Conservation (phyloP, 2,113 vertebrate species). For the Phaetusa simplex region DNA sequence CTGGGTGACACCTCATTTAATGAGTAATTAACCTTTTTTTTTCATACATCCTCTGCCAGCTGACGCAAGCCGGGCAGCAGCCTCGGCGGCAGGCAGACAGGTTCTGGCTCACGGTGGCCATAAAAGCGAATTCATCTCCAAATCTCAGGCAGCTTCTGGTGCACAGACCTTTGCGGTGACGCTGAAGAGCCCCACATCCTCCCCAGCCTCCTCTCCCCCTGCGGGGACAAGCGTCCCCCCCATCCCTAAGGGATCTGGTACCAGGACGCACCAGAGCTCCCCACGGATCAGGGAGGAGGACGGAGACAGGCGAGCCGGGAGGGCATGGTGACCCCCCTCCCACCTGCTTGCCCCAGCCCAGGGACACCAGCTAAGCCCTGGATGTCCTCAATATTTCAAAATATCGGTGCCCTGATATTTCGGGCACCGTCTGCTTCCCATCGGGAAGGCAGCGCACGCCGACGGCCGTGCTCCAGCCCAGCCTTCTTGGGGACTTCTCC, state of each 20-base stretch:
- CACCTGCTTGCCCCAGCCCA: neutral
- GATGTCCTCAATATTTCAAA: too few relatives aligned
- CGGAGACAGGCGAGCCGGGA: fast-evolving
- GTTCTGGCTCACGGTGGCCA: neutral
- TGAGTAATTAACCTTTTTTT: slow-evolving; percentile 21
- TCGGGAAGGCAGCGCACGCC: fast-evolving
- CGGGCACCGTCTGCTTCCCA: neutral
- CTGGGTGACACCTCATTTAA: neutral
- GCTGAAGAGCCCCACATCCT: neutral
- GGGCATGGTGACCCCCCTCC: neutral
- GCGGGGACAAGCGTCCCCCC: fast-evolving
- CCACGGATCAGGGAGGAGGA: neutral
- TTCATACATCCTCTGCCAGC: neutral
- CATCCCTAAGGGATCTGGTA: too few relatives aligned
- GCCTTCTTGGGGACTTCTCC: neutral
- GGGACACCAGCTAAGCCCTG: neutral
- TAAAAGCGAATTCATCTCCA: neutral
- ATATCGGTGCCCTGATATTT: too few relatives aligned
- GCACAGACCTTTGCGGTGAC: neutral
- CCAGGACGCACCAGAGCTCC: neutral
- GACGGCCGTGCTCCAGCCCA: fast-evolving
- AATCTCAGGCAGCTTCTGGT: neutral
- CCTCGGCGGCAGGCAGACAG: neutral
- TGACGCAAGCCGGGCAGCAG: neutral
- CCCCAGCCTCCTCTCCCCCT: neutral